Evolutionary conservation across 2,113 vertebrate species (phyloP).

Genomic region (Limanda limanda): DNA sequence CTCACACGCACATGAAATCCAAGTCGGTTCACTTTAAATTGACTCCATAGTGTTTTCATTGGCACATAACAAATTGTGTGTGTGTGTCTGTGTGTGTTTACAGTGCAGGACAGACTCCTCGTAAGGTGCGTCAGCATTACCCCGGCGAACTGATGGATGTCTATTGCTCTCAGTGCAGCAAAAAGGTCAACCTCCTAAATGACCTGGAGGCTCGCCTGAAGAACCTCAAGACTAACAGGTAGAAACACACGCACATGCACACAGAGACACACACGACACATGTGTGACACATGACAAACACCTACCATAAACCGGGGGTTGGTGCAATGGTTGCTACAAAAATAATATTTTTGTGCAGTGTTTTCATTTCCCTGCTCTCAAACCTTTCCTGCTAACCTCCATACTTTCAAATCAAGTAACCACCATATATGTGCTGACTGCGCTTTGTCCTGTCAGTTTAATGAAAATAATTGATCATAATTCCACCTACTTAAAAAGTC

Average conservation of each 20-base stretch:
- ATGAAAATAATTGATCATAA: too few relatives aligned
- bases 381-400: not conserved
- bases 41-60: not conserved
- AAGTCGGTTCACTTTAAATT: too few relatives aligned
- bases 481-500: not conserved
- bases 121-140: conserved; percentile 88
- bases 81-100: conserved; percentile 49
- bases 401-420: not conserved
- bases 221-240: conserved; percentile 96
- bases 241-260: conserved; percentile 10
- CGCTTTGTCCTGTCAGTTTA: too few relatives aligned
- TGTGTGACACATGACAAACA: not conserved
- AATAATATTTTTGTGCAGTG: too few relatives aligned
- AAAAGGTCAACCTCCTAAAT: conserved; percentile 95
- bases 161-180: conserved; percentile 98
- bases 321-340: too few relatives aligned
- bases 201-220: conserved; percentile 95
- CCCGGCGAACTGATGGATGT: conserved; percentile 89
- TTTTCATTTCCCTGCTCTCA: too few relatives aligned
- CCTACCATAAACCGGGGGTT: not conserved
- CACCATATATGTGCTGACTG: not conserved
- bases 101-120: conserved; percentile 95
- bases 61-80: not conserved
- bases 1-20: not conserved
- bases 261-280: not conserved